Conservation (phyloP, 2,797 vertebrate species). For the Furcifer pardalis region DNA sequence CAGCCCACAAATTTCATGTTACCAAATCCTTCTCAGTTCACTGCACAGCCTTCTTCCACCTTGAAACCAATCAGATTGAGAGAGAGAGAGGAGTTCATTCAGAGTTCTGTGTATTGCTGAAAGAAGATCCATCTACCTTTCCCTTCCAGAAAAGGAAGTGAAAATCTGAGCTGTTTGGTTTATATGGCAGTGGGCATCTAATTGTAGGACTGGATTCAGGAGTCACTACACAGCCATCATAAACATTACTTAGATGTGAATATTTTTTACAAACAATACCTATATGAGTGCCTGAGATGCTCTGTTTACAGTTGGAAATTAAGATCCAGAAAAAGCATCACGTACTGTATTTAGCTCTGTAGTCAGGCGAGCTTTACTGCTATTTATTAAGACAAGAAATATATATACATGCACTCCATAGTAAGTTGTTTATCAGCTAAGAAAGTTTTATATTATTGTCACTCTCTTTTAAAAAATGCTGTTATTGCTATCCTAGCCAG, state of each 20-base stretch:
- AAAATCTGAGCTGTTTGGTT: background rate
- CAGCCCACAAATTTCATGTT: conserved; percentile 30
- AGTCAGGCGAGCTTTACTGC: background rate
- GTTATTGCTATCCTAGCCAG: background rate
- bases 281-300: no score
- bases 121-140: accelerated
- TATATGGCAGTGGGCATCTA: background rate
- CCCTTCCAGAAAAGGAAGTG: background rate
- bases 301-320: background rate
- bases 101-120: background rate
- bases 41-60: conserved; percentile 3
- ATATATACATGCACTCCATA: background rate
- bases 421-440: background rate
- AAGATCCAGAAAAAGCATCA: background rate
- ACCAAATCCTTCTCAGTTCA: conserved; percentile 26
- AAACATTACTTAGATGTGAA: background rate
- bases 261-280: background rate
- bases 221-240: background rate
- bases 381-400: background rate
- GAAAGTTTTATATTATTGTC: background rate
- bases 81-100: background rate
- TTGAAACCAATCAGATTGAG: conserved; percentile 21
- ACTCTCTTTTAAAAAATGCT: background rate
- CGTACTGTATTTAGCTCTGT: background rate
- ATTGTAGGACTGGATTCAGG: background rate